These are phyloP conservation scores for Pyrgilauda ruficollis DNA, from an alignment of 2,113 vertebrate genomes.

Conservation along the genomic window DNA sequence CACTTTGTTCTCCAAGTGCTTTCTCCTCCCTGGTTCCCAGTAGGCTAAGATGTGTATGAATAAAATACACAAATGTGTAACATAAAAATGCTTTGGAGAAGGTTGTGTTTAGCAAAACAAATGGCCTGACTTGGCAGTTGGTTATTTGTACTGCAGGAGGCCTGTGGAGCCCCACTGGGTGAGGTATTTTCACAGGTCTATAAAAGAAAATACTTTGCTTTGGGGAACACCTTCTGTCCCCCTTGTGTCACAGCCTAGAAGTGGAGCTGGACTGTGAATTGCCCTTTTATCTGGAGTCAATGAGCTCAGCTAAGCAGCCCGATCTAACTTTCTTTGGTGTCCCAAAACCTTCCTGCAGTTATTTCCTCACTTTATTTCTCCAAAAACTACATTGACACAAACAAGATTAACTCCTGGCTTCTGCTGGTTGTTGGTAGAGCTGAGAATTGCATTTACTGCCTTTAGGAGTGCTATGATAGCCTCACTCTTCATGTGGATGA, in stretches of 20 bases:
- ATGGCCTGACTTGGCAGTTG: background rate
- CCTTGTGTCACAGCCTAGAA: background rate
- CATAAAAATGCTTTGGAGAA: background rate
- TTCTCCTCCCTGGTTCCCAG: background rate
- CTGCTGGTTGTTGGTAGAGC: background rate
- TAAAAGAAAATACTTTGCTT: background rate
- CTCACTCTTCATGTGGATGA: background rate
- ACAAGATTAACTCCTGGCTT: background rate
- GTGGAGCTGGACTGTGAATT: background rate
- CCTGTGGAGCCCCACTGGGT: background rate
- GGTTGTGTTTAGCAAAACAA: background rate
- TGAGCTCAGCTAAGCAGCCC: background rate
- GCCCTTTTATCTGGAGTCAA: background rate
- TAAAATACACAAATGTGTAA: background rate
- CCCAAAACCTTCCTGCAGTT: background rate
- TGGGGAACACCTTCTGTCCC: background rate
- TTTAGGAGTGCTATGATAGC: background rate
- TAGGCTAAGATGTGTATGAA: background rate
- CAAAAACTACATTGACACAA: background rate
- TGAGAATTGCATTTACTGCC: background rate
- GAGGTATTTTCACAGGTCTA: background rate
- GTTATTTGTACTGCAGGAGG: background rate
- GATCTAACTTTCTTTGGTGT: background rate
- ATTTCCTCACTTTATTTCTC: background rate
- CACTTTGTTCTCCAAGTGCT: background rate